phyloP scores from a whole-genome alignment of 2,797 vertebrate genomes.

The Varecia variegata region DNA sequence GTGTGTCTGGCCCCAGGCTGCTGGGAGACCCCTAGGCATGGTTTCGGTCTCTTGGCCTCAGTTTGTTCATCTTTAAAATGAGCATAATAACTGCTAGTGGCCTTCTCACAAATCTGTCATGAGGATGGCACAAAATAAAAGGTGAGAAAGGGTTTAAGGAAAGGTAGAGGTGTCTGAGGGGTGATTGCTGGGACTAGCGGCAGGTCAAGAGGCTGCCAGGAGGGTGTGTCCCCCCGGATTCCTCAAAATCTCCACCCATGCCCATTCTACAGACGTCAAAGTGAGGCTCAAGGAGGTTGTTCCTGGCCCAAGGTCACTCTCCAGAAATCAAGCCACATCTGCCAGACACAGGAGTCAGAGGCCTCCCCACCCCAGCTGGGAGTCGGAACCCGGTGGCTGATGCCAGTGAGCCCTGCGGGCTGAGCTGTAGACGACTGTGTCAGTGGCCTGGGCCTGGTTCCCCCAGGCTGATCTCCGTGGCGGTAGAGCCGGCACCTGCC shows the following conservation, averaged over 20 bases:
- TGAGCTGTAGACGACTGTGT: not conserved
- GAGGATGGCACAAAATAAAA: not conserved
- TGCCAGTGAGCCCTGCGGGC: not conserved
- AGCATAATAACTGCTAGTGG: not conserved
- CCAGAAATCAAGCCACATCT: not conserved
- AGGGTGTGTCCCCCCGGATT: not conserved
- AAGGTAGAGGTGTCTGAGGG: not conserved
- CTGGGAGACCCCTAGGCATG: not conserved
- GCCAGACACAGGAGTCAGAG: not conserved
- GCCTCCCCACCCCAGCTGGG: too few species aligned
- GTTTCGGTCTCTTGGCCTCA: not conserved
- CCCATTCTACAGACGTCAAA: not conserved
- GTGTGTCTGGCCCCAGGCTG: not conserved
- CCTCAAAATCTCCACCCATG: not conserved
- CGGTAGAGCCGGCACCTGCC: not conserved
- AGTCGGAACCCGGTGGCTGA: not conserved
- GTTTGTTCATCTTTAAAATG: constrained; percentile 43
- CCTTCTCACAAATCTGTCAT: not conserved
- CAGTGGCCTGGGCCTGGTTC: not conserved
- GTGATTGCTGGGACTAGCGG: not conserved
- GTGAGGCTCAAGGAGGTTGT: not conserved
- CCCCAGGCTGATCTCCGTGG: not conserved
- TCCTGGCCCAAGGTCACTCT: not conserved
- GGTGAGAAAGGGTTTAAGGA: not conserved
- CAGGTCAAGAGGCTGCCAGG: not conserved